These are phyloP conservation scores for Pandemis corylana DNA, from an alignment of 2,888 invertebrate species.

Conservation along the genomic window DNA sequence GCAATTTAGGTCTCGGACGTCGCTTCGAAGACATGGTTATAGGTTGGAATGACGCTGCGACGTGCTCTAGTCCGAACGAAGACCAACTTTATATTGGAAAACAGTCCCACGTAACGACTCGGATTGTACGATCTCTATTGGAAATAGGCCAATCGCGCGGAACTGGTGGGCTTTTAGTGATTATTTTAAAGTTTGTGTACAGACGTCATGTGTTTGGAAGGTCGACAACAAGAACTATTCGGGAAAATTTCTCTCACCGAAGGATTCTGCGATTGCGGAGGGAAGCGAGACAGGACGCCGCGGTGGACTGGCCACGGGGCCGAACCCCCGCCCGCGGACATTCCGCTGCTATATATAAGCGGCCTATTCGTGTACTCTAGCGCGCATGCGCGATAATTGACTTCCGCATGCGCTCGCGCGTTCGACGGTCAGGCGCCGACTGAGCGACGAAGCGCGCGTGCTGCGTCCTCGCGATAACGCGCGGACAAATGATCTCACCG, in stretches of 20 bases:
- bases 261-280: slow-evolving; percentile 72
- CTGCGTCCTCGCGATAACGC: slow-evolving; percentile 68
- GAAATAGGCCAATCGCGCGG: slow-evolving; percentile 81
- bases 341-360: slow-evolving; percentile 81
- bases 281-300: slow-evolving; percentile 81
- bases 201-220: slow-evolving; percentile 69
- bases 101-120: slow-evolving; percentile 72
- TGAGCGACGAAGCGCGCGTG: slow-evolving; percentile 71
- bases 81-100: slow-evolving; percentile 75
- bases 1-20: slow-evolving; percentile 78
- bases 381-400: slow-evolving; percentile 81
- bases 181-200: slow-evolving; percentile 76
- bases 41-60: slow-evolving; percentile 58
- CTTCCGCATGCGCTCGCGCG: slow-evolving; percentile 83
- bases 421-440: slow-evolving; percentile 79
- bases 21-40: slow-evolving; percentile 75
- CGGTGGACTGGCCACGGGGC: slow-evolving; percentile 91
- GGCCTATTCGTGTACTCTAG: slow-evolving; percentile 82
- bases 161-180: slow-evolving; percentile 71
- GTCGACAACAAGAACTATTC: slow-evolving; percentile 60
- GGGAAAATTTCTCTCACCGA: slow-evolving; percentile 75
- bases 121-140: slow-evolving; percentile 75
- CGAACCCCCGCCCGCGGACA: slow-evolving; percentile 84
- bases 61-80: slow-evolving; percentile 66
- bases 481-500: slow-evolving; percentile 81